phyloP scores from a whole-genome alignment of 2,888 invertebrate species.

The Tridacna gigas region DNA sequence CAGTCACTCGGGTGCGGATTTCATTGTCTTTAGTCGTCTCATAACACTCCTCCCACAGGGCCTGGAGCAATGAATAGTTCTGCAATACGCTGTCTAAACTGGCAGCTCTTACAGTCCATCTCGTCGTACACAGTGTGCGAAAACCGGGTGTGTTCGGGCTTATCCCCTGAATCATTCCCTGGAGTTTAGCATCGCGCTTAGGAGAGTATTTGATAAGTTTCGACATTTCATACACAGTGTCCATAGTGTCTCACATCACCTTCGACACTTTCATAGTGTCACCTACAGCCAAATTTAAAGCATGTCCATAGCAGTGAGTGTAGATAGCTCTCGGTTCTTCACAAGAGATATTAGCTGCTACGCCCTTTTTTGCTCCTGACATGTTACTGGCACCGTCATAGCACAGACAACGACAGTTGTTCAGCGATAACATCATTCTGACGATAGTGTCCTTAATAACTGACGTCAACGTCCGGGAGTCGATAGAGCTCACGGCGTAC shows the following conservation, averaged over 20 bases:
- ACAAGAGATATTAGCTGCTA: conserved; percentile 42
- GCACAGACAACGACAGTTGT: conserved; percentile 60
- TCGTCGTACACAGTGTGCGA: conserved; percentile 46
- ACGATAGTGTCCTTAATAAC: conserved; percentile 57
- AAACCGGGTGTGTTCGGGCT: conserved; percentile 43
- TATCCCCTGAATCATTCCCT: background rate
- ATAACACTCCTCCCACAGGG: conserved; percentile 17
- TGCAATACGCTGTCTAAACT: conserved; percentile 30
- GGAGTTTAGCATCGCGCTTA: conserved; percentile 47
- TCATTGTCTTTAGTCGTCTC: conserved; percentile 24
- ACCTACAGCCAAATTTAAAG: conserved; percentile 34
- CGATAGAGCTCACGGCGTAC: conserved; percentile 40
- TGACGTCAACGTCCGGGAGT: conserved; percentile 44
- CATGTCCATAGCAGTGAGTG: conserved; percentile 49
- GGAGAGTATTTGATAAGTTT: conserved; percentile 5
- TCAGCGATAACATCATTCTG: conserved; percentile 52
- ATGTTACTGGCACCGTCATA: conserved; percentile 66
- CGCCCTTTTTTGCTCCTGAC: conserved; percentile 56
- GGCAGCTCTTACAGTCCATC: conserved; percentile 49
- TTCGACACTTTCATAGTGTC: background rate
- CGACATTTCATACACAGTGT: background rate
- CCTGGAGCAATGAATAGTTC: background rate
- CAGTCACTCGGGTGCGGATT: conserved; percentile 26
- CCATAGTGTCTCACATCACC: background rate
- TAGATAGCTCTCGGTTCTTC: conserved; percentile 53